These are phyloP conservation scores for Eospalax fontanierii DNA, from an alignment of 2,797 vertebrate species.

Conservation along the genomic window DNA sequence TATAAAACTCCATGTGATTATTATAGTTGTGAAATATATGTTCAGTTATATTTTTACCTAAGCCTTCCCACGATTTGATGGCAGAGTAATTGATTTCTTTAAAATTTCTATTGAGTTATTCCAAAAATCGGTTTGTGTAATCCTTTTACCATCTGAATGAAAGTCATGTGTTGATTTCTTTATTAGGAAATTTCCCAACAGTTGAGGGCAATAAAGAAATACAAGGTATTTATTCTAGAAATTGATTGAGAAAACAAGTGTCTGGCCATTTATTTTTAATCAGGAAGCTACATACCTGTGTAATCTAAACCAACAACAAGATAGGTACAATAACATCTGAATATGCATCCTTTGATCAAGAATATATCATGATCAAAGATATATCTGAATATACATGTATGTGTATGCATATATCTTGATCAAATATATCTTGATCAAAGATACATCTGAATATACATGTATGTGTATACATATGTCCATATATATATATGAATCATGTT, in stretches of 20 bases:
- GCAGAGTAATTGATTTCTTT: conserved; percentile 45
- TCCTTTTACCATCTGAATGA: conserved; percentile 23
- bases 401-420: too few relatives aligned
- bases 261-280: conserved; percentile 7
- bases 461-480: too few relatives aligned
- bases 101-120: conserved; percentile 46
- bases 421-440: too few relatives aligned
- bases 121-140: conserved; percentile 1
- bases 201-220: conserved; percentile 7
- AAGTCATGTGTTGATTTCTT: not conserved
- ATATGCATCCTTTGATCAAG: not conserved
- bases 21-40: conserved; percentile 39
- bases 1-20: conserved; percentile 53
- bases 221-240: conserved; percentile 25
- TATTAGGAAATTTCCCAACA: conserved; percentile 50
- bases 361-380: too few relatives aligned
- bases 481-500: too few relatives aligned
- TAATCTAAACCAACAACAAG: conserved; percentile 6
- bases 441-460: too few relatives aligned
- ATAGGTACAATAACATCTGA: conserved; percentile 10
- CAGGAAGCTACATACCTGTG: not conserved
- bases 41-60: not conserved
- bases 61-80: not conserved
- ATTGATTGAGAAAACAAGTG: not conserved
- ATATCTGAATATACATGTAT: not conserved